Base-by-base conservation (phyloP, 2,888 invertebrate genomes). In the Carcina quercana region DNA sequence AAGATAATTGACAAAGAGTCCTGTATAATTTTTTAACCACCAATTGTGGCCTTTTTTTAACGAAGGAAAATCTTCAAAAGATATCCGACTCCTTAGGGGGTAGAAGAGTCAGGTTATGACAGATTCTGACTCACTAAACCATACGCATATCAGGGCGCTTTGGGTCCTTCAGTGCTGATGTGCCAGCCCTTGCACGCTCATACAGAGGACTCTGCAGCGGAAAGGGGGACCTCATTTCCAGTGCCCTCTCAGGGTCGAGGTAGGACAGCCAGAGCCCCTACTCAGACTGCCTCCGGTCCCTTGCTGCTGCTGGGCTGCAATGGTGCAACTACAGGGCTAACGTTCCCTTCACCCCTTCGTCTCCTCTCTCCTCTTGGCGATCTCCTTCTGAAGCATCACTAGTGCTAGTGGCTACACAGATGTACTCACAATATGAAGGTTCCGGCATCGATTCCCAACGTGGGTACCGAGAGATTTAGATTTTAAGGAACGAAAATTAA, bases 11-110 rank as follows among this genome's bases (percentile, higher is more conserved):
- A n/a, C n/a, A n/a, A n/a, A n/a, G n/a, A n/a, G n/a, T n/a, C n/a
- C n/a, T n/a, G n/a, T n/a, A n/a, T n/a, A n/a, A n/a, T n/a, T n/a
- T n/a, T n/a, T n/a, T n/a, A n/a, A n/a, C n/a, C n/a, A n/a, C 38
- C 7, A 41, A 40, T 13, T 46, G 45, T 45, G 41, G 43, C 25
- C 37, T 35, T 25, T 25, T 25, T 15, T 25, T 8, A 20, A 25
- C 11, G 11, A 7, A 11, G 13, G 12, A 7, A 11, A 7, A 24
- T n/a, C n/a, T n/a, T n/a, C n/a, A n/a, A n/a, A n/a, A n/a, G n/a
- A n/a, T n/a, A n/a, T n/a, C n/a, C n/a, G n/a, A n/a, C n/a, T n/a
- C n/a, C n/a, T n/a, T n/a, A n/a, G n/a, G n/a, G n/a, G n/a, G n/a
- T n/a, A n/a, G 5, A 5, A 24, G 24, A 7, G n/a, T 24, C 5